These are phyloP conservation scores for Umimayanthus kanabou DNA, from an alignment of 92 coral and sea anemone genomes.

Conservation along the genomic window DNA sequence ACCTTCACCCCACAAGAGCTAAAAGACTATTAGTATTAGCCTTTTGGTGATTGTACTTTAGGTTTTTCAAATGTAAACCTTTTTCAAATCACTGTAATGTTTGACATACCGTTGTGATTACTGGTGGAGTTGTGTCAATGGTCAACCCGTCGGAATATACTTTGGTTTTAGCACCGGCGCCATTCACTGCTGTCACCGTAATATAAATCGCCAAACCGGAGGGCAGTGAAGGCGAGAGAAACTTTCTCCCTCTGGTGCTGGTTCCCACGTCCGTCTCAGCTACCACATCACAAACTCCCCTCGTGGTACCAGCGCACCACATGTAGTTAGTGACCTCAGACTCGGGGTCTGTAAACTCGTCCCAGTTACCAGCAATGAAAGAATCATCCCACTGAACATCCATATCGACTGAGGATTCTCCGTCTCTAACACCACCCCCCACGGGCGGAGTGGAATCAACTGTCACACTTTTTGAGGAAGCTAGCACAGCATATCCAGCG, in stretches of 20 bases:
- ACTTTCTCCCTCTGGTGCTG: conserved; percentile 37
- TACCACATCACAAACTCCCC: conserved; percentile 80
- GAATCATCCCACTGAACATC: conserved; percentile 67
- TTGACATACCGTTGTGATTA: conserved; percentile 56
- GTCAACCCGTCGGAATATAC: conserved; percentile 70
- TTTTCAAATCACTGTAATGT: background rate
- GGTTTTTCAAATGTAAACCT: background rate
- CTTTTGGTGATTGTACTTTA: background rate
- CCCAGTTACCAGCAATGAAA: conserved; percentile 81
- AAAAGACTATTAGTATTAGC: background rate
- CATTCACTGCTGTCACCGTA: conserved; percentile 66
- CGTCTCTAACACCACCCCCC: conserved; percentile 69
- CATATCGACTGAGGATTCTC: conserved; percentile 55
- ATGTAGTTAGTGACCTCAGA: conserved; percentile 68
- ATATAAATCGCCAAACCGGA: conserved; percentile 70
- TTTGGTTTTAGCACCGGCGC: conserved; percentile 62
- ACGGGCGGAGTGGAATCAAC: conserved; percentile 77
- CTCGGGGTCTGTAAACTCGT: conserved; percentile 75
- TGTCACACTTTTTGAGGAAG: conserved; percentile 63
- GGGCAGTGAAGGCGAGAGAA: conserved; percentile 49
- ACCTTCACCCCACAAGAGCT: too few relatives aligned
- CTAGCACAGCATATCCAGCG: conserved; percentile 64
- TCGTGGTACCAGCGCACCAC: conserved; percentile 82
- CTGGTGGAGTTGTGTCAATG: conserved; percentile 77
- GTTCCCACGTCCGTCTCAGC: conserved; percentile 57